phyloP scores from a whole-genome alignment of 2,113 vertebrate species.

The Hippocampus barbouri region DNA sequence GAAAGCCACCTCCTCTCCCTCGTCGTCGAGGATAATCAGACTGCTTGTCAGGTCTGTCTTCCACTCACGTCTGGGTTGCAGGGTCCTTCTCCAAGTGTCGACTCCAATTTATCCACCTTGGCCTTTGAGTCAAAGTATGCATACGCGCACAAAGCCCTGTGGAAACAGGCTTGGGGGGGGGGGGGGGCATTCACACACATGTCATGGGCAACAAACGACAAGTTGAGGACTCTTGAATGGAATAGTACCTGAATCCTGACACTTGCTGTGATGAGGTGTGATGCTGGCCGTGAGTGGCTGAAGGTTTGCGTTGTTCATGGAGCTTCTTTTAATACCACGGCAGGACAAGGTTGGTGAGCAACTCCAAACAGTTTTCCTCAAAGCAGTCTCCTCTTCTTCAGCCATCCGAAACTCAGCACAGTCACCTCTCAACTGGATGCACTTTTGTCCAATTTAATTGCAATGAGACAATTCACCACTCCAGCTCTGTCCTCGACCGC shows the following conservation, averaged over 20 bases:
- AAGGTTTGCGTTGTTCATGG: conserved; percentile 30
- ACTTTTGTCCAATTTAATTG: conserved; percentile 11
- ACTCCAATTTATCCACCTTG: conserved; percentile 52
- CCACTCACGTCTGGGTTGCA: conserved; percentile 26
- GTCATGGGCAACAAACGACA: conserved; percentile 40
- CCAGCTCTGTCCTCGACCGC: conserved; percentile 6
- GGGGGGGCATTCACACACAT: conserved; percentile 1
- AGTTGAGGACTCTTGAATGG: conserved; percentile 32
- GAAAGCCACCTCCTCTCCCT: conserved; percentile 6
- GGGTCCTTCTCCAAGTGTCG: conserved; percentile 39
- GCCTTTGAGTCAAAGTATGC: conserved; percentile 44
- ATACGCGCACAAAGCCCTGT: conserved; percentile 1
- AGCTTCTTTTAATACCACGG: background rate
- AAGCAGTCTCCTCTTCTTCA: background rate
- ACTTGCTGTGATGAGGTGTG: conserved; percentile 50
- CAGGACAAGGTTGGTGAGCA: background rate
- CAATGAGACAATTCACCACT: conserved; percentile 40
- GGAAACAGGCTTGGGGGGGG: background rate
- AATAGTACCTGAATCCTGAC: conserved; percentile 54
- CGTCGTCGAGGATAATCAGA: conserved; percentile 26
- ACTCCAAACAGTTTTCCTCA: background rate
- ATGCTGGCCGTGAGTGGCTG: conserved; percentile 39
- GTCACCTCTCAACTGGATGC: background rate
- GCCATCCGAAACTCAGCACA: background rate
- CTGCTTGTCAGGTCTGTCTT: conserved; percentile 19